Percentiles rank a stretch among this genome's conserved stretches.
Evolutionary conservation across 2,797 vertebrate genomes (phyloP).

Genomic region (Ceyx erithaca): DNA sequence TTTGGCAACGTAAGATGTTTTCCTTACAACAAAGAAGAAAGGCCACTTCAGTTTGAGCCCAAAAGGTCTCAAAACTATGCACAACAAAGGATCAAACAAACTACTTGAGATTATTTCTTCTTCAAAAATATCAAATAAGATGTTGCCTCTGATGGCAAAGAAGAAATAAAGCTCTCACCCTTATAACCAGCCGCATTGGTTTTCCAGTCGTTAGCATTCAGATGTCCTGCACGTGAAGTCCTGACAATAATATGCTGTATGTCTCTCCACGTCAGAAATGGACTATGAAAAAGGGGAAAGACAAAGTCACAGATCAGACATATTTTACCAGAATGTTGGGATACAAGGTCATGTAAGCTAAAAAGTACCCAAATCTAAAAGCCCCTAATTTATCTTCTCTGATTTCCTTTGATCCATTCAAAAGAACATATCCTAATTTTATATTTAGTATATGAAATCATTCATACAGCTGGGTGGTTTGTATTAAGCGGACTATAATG

Average conservation of each 20-base stretch:
- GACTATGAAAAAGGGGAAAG: constrained; percentile 79
- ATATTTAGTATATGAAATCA: neutral
- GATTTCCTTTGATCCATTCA: neutral
- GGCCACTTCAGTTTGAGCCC: neutral
- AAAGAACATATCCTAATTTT: neutral
- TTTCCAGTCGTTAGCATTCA: constrained; percentile 98
- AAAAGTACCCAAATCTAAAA: neutral
- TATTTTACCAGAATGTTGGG: constrained; percentile 59
- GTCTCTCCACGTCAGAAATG: constrained; percentile 94
- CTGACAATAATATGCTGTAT: constrained; percentile 98
- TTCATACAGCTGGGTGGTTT: neutral
- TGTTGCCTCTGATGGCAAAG: constrained; percentile 58
- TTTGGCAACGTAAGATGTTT: neutral
- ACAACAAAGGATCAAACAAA: neutral
- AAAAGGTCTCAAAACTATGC: constrained; percentile 22
- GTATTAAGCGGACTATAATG: neutral
- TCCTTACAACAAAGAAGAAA: neutral
- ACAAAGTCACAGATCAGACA: constrained; percentile 66
- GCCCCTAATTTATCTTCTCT: neutral
- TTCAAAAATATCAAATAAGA: constrained; percentile 40
- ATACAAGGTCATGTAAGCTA: neutral
- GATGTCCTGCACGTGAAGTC: constrained; percentile 94
- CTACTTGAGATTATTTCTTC: constrained; percentile 2
- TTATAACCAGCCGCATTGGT: constrained; percentile 98
- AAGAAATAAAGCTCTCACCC: constrained; percentile 84